Conservation (phyloP, 2,888 invertebrate species). For the Willowsia nigromaculata region DNA sequence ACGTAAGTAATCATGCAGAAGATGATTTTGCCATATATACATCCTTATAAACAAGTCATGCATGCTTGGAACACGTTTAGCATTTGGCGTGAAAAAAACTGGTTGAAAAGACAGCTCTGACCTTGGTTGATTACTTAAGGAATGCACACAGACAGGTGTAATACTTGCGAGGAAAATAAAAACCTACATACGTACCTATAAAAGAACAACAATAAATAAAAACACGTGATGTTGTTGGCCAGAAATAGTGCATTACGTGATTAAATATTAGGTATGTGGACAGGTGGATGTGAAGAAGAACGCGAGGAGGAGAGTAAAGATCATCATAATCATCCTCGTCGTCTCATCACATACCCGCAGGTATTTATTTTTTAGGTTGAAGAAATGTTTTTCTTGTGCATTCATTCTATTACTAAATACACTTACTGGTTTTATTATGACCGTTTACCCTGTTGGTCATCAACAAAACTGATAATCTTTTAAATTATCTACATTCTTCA, state of each 20-base stretch:
- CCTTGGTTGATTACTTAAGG: conserved; percentile 67
- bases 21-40: background rate
- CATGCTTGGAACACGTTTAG: background rate
- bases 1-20: background rate
- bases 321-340: background rate
- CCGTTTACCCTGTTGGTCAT: background rate
- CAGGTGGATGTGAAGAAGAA: background rate
- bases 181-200: conserved; percentile 48
- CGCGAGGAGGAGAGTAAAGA: background rate
- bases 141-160: conserved; percentile 60
- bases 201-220: background rate
- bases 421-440: conserved; percentile 7
- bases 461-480: conserved; percentile 11
- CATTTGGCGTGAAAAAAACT: conserved; percentile 37
- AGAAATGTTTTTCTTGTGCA: background rate
- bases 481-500: background rate
- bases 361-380: background rate
- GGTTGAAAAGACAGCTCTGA: conserved; percentile 59
- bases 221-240: conserved; percentile 21
- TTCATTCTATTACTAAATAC: background rate
- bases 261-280: conserved; percentile 51
- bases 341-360: background rate
- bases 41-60: background rate
- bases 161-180: conserved; percentile 33
- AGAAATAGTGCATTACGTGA: conserved; percentile 61